Base-by-base conservation (phyloP, 1,140 invertebrate genomes). In the Rhopalosiphum padi region DNA sequence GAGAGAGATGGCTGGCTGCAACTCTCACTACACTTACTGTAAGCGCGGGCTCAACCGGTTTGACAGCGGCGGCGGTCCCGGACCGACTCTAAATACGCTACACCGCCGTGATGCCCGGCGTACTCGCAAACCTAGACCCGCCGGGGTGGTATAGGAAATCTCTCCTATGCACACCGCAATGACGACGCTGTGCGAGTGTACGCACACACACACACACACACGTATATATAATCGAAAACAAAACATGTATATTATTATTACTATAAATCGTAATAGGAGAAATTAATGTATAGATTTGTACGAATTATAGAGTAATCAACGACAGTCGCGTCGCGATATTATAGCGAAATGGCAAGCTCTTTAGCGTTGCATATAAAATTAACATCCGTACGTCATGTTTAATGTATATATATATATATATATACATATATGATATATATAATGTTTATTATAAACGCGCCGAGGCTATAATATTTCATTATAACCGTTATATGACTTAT, bases 201-300 rank as follows among this genome's bases (percentile, higher is more conserved):
- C 48, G 48, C 21, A 46, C 48, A 48, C 48, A 48, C 48, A 48
- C 48, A 18, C 48, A 18, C 2, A 51, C 48, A 4, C 48, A 0
- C 0, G 48, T 51, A 51, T 51, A n/a, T 68, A 68, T 90, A 90
- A 90, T 90, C 55, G 89, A 90, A 90, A 90, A 90, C 88, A 48
- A 51, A 55, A 90, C 60, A 68, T 68, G 53, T 90, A 43, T 90
- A 90, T 90, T 90, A 68, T 90, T 60, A 60, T 60, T 68, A 43
- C 30, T 60, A 90, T 90, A 90, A 90, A 90, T 68, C 55, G 89
- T 90, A 90, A 90, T 68, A 46, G 89, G 89, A 90, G 89, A 90
- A 90, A 90, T 90, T 90, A 89, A 55, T 87, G n/a, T 89, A 90
- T 30, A 30, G 53, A 90, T 90, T 90, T 25, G 53, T 43, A 18